A percentile compares a stretch with the other conserved stretches of the same genome.
phyloP scores from a whole-genome alignment of 2,113 vertebrate genomes.

The Hippocampus barbouri region DNA sequence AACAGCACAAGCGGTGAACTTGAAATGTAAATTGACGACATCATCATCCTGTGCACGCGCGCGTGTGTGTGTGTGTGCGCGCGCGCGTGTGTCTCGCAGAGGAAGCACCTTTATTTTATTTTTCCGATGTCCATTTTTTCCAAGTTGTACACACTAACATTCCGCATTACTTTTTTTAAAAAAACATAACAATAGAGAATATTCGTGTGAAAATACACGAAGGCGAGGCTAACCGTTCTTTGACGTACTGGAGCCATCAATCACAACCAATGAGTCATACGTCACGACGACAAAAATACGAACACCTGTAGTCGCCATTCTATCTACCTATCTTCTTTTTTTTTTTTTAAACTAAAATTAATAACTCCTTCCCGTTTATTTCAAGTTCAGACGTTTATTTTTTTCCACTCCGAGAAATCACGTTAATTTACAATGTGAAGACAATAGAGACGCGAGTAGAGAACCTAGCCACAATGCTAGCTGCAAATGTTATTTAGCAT shows the following conservation, averaged over 20 bases:
- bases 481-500: not conserved
- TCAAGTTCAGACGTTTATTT: not conserved
- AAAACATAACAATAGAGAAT: not conserved
- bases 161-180: not conserved
- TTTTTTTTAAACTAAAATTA: not conserved
- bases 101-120: slow-evolving; percentile 2
- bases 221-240: slow-evolving; percentile 7
- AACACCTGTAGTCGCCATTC: slow-evolving; percentile 51
- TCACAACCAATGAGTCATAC: slow-evolving; percentile 32
- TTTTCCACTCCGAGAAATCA: slow-evolving; percentile 7
- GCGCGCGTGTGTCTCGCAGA: slow-evolving; percentile 35
- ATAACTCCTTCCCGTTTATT: not conserved
- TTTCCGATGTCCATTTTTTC: not conserved
- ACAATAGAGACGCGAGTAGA: slow-evolving; percentile 3
- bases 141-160: not conserved
- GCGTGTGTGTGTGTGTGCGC: not conserved
- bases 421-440: slow-evolving; percentile 24
- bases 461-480: slow-evolving; percentile 5
- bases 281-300: slow-evolving; percentile 26
- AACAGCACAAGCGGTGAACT: slow-evolving; percentile 65
- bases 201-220: not conserved
- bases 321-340: not conserved
- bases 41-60: slow-evolving; percentile 12
- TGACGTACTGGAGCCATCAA: not conserved
- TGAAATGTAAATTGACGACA: slow-evolving; percentile 72